A percentile compares a stretch with the other conserved stretches of the same genome.
Conservation (phyloP, 2,888 invertebrate species). For the Drosophila acutilabella region DNA sequence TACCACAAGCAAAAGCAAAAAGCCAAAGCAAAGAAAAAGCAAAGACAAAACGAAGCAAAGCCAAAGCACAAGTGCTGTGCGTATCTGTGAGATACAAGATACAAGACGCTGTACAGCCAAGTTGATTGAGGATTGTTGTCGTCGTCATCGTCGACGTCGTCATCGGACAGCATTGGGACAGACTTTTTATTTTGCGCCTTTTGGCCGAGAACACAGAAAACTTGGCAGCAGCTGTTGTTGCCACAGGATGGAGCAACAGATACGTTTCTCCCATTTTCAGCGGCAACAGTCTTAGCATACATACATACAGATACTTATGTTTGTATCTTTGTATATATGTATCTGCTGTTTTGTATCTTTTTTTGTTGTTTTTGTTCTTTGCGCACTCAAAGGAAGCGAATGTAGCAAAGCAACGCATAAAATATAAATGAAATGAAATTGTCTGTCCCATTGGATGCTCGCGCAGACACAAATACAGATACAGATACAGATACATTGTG, state of each 20-base stretch:
- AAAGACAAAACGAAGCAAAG: slow-evolving; percentile 25
- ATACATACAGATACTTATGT: not conserved
- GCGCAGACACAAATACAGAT: slow-evolving; percentile 3
- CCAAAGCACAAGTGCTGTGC: slow-evolving; percentile 35
- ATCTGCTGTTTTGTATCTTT: slow-evolving; percentile 37
- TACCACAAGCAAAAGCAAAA: slow-evolving; percentile 23
- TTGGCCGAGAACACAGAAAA: slow-evolving; percentile 50
- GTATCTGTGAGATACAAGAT: slow-evolving; percentile 66
- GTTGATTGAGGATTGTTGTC: slow-evolving; percentile 72
- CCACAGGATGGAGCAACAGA: slow-evolving; percentile 74
- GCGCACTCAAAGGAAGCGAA: slow-evolving; percentile 50
- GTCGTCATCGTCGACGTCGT: slow-evolving; percentile 21
- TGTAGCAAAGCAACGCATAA: slow-evolving; percentile 49
- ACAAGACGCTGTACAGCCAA: slow-evolving; percentile 31
- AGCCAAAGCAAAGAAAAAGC: slow-evolving; percentile 28
- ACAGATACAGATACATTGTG: slow-evolving; percentile 9
- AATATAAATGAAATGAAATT: slow-evolving; percentile 65
- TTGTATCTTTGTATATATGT: slow-evolving; percentile 6
- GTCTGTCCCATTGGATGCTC: slow-evolving; percentile 41
- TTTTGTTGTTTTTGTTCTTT: slow-evolving; percentile 5
- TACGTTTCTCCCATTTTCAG: slow-evolving; percentile 61
- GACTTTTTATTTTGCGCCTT: slow-evolving; percentile 63
- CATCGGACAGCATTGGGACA: slow-evolving; percentile 22
- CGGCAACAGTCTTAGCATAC: slow-evolving; percentile 34
- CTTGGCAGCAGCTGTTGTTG: slow-evolving; percentile 67